Conservation (phyloP, 2,888 invertebrate species). For the Gortyna flavago region DNA sequence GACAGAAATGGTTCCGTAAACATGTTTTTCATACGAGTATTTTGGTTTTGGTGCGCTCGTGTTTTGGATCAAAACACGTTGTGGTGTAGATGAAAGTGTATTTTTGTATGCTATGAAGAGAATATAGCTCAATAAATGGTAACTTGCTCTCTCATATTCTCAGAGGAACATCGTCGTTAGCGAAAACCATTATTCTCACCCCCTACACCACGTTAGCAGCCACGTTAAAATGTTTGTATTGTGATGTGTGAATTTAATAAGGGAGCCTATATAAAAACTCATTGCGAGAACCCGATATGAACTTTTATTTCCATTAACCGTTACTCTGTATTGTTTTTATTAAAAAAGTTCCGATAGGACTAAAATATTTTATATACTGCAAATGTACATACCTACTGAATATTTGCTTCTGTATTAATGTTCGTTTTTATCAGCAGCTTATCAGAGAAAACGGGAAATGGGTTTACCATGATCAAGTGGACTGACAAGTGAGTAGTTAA, state of each 20-base stretch:
- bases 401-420: conserved; percentile 15
- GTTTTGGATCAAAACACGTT: conserved; percentile 26
- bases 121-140: neutral
- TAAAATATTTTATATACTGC: neutral
- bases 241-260: conserved; percentile 34
- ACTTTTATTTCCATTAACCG: conserved; percentile 34
- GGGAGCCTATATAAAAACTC: conserved; percentile 21
- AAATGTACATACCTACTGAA: neutral
- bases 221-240: conserved; percentile 3
- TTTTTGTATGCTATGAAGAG: neutral
- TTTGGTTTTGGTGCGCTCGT: conserved; percentile 35
- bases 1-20: conserved; percentile 53
- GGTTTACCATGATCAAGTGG: conserved; percentile 42
- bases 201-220: neutral
- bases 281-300: neutral
- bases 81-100: neutral
- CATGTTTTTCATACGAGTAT: conserved; percentile 41
- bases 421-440: conserved; percentile 49
- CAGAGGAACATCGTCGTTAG: too few species aligned
- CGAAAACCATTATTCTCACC: neutral
- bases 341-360: conserved; percentile 6
- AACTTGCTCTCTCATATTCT: neutral
- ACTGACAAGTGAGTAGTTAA: conserved; percentile 29
- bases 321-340: conserved; percentile 19
- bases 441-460: conserved; percentile 55